Percentiles rank a stretch among this genome's conserved stretches.
phyloP scores from a whole-genome alignment of 2,797 vertebrate genomes.

The Tolypeutes matacus region DNA sequence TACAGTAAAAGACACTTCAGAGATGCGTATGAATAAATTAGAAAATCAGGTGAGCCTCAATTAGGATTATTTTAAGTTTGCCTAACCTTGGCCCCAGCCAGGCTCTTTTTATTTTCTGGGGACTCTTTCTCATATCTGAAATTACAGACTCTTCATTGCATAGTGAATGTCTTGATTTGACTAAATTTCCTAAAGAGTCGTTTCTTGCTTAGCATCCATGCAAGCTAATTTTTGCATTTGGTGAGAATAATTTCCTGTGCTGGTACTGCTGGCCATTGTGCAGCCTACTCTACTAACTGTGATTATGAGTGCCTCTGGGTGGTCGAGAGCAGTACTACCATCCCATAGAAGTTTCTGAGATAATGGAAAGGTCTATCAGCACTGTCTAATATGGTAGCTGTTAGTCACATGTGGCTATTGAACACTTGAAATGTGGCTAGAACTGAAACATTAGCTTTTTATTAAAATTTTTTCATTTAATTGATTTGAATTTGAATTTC shows the following conservation, averaged over 20 bases:
- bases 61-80: neutral
- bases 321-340: neutral
- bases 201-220: neutral
- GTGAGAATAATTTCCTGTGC: neutral
- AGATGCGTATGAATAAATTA: conserved; percentile 50
- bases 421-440: neutral
- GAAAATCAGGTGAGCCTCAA: neutral
- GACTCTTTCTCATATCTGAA: neutral
- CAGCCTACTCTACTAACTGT: neutral
- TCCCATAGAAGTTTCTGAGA: neutral
- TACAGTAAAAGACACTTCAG: conserved; percentile 55
- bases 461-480: neutral
- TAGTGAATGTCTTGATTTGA: neutral
- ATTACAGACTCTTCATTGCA: neutral
- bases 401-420: no score
- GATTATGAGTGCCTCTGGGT: neutral
- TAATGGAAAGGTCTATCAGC: neutral
- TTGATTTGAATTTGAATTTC: neutral
- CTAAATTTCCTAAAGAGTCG: neutral
- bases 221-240: conserved; percentile 40
- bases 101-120: neutral
- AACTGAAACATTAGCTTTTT: neutral
- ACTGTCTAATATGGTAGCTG: no score
- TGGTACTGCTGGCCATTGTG: fast-evolving
- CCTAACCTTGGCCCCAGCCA: neutral